phyloP scores from a whole-genome alignment of 30 jellyfish, hydroid and myxozoan species.

The Aurelia aurita complex sp. Pacific region DNA sequence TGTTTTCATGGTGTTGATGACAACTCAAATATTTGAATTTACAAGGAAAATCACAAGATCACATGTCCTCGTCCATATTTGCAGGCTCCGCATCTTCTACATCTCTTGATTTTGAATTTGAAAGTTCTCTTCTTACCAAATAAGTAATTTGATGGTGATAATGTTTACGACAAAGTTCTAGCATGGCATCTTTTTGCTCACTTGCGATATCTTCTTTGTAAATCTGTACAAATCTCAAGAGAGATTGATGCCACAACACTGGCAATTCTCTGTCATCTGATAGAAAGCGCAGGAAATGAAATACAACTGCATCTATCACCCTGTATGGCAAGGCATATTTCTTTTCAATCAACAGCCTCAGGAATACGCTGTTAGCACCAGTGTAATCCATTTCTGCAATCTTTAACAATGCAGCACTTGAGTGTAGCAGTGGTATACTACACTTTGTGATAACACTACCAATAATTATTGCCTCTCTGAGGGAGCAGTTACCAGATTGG shows the following conservation, averaged over 20 bases:
- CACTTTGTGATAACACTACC: slow-evolving; percentile 84
- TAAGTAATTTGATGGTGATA: slow-evolving; percentile 79
- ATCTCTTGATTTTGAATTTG: slow-evolving; percentile 83
- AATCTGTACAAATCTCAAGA: slow-evolving; percentile 76
- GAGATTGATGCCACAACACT: slow-evolving; percentile 84
- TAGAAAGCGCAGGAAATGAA: slow-evolving; percentile 70
- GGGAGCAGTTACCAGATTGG: slow-evolving; percentile 89
- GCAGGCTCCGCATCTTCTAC: slow-evolving; percentile 77
- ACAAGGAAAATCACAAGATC: background rate
- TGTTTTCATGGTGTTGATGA: too few relatives aligned
- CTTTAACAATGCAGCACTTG: slow-evolving; percentile 92
- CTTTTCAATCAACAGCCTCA: slow-evolving; percentile 76
- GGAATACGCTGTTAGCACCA: slow-evolving; percentile 93
- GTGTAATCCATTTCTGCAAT: slow-evolving; percentile 93
- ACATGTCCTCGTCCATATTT: slow-evolving; percentile 45
- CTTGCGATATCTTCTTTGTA: slow-evolving; percentile 89
- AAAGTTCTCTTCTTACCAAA: slow-evolving; percentile 72
- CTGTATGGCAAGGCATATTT: slow-evolving; percentile 95
- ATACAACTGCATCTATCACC: slow-evolving; percentile 86
- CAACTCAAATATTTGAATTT: too few relatives aligned
- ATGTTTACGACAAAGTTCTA: slow-evolving; percentile 80
- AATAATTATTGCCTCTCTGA: slow-evolving; percentile 94
- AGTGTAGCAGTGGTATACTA: slow-evolving; percentile 88
- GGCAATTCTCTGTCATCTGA: slow-evolving; percentile 85
- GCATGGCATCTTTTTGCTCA: slow-evolving; percentile 91